Conservation (phyloP, 2,113 vertebrate genomes). For the Ammodramus savannarum region DNA sequence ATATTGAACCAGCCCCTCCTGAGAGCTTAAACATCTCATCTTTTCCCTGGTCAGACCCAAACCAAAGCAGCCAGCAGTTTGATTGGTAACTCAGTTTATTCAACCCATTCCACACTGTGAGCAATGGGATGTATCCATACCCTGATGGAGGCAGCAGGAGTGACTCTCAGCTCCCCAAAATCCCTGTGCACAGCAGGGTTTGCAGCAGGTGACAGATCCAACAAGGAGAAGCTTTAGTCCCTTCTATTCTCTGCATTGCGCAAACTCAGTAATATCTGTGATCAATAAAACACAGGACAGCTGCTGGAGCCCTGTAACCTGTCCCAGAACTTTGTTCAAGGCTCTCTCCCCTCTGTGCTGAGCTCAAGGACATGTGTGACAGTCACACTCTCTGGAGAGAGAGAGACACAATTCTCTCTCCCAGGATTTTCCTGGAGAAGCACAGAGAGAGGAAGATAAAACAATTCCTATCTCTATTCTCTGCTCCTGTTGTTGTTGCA, state of each 20-base stretch:
- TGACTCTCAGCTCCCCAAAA: not conserved
- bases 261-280: not conserved
- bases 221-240: not conserved
- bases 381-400: no score
- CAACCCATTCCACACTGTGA: not conserved
- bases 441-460: no score
- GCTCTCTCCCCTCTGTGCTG: not conserved
- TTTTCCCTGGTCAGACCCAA: not conserved
- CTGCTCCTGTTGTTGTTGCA: no score
- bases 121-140: fast-evolving
- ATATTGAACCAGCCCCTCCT: not conserved
- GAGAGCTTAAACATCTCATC: not conserved
- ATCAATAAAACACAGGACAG: not conserved
- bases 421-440: no score
- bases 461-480: no score
- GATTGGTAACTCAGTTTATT: not conserved
- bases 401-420: no score
- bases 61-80: not conserved
- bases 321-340: not conserved
- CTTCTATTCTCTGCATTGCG: not conserved
- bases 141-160: fast-evolving
- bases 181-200: fast-evolving
- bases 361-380: not conserved
- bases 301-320: not conserved
- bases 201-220: not conserved